Evolutionary conservation across 1,140 invertebrate species (phyloP).

Genomic region (Palaemon carinicauda): DNA sequence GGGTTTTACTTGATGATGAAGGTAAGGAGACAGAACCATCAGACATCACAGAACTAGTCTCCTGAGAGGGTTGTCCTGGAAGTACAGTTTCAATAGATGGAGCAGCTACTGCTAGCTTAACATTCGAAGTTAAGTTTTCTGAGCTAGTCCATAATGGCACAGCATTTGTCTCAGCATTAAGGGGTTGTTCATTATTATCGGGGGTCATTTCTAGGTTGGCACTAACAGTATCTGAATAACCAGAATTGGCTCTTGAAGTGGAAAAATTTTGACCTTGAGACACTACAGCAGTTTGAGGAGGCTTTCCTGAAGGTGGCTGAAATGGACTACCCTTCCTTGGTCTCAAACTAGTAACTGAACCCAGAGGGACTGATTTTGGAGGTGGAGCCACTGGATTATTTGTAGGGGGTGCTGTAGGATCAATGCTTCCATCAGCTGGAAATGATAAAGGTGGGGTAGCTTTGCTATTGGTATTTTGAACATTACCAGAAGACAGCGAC

Average conservation of each 20-base stretch:
- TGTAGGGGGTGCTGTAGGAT: background rate
- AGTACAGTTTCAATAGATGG: background rate
- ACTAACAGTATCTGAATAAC: background rate
- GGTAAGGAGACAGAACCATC: too few species aligned
- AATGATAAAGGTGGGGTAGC: background rate
- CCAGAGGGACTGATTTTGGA: slow-evolving; percentile 34
- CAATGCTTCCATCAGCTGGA: background rate
- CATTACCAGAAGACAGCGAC: background rate
- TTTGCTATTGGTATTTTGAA: background rate
- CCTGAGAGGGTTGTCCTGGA: background rate
- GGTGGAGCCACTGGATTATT: slow-evolving; percentile 16
- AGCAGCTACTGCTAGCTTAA: slow-evolving; percentile 45
- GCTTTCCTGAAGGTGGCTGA: slow-evolving; percentile 31
- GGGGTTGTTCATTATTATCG: slow-evolving; percentile 36
- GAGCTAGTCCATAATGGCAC: slow-evolving; percentile 19
- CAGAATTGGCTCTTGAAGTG: background rate
- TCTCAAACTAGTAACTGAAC: slow-evolving; percentile 22
- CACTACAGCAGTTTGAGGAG: background rate
- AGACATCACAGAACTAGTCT: background rate
- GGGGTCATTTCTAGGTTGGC: slow-evolving; percentile 29
- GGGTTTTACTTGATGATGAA: too few species aligned
- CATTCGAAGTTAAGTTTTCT: background rate
- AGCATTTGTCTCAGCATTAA: background rate
- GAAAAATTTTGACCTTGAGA: background rate
- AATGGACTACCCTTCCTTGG: slow-evolving; percentile 53